phyloP scores from a whole-genome alignment of 2,113 vertebrate species.

The Embiotoca jacksoni region DNA sequence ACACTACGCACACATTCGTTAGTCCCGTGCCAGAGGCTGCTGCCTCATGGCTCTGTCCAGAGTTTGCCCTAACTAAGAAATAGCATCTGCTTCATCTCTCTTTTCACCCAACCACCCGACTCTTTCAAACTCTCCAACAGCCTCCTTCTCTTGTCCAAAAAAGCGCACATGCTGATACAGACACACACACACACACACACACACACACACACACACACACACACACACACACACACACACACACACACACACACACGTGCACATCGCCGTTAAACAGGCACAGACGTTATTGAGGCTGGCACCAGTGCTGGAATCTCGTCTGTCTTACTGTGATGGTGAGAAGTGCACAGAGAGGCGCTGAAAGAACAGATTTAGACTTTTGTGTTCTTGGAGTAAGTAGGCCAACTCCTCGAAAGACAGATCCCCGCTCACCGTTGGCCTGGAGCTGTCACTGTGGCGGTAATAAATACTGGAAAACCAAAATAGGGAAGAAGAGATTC shows the following conservation, averaged over 20 bases:
- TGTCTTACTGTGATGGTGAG: slow-evolving; percentile 37
- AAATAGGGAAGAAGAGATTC: neutral
- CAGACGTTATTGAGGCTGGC: slow-evolving; percentile 42
- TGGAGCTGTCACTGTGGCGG: slow-evolving; percentile 47
- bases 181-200: slow-evolving; percentile 19
- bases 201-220: slow-evolving; percentile 11
- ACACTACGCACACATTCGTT: slow-evolving; percentile 31
- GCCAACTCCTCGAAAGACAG: slow-evolving; percentile 62
- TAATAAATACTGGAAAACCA: slow-evolving; percentile 54
- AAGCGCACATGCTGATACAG: slow-evolving; percentile 33
- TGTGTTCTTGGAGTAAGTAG: slow-evolving; percentile 60
- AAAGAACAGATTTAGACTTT: slow-evolving; percentile 69
- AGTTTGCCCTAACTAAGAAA: slow-evolving; percentile 48
- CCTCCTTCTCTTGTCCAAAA: slow-evolving; percentile 45
- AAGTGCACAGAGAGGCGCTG: slow-evolving; percentile 42
- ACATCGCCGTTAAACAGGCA: neutral
- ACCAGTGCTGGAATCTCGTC: slow-evolving; percentile 61
- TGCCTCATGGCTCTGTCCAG: slow-evolving; percentile 43
- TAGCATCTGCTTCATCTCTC: slow-evolving; percentile 67
- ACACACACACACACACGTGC: slow-evolving; percentile 3
- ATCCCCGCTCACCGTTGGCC: slow-evolving; percentile 53
- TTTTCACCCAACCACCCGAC: slow-evolving; percentile 46
- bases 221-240: slow-evolving; percentile 38
- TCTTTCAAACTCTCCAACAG: slow-evolving; percentile 30
- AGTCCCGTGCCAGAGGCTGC: slow-evolving; percentile 42